phyloP scores from a whole-genome alignment of 2,797 vertebrate genomes.

The Psittacula derbiana region DNA sequence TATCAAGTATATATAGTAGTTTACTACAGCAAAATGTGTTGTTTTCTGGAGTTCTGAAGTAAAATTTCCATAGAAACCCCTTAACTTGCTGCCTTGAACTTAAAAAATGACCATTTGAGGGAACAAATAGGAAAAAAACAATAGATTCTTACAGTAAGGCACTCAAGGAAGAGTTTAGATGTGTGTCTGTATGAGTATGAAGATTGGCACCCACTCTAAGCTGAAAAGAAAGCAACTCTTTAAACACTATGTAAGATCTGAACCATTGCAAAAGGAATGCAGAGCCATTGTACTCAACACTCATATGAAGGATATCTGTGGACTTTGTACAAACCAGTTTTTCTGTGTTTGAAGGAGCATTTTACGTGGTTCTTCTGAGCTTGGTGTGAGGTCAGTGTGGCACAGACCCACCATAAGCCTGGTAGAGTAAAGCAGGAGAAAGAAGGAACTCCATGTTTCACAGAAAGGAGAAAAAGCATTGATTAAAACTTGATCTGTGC shows the following conservation, averaged over 20 bases:
- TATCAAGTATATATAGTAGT: neutral
- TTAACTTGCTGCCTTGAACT: neutral
- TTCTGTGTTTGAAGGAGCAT: neutral
- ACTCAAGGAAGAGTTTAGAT: conserved; percentile 45
- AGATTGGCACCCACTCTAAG: conserved; percentile 32
- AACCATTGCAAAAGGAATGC: neutral
- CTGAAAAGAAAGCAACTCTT: conserved; percentile 35
- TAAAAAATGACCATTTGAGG: conserved; percentile 25
- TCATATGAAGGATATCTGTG: neutral
- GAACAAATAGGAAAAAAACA: neutral
- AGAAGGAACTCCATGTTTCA: neutral
- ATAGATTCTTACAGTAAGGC: neutral
- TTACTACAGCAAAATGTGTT: neutral
- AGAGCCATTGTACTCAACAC: neutral
- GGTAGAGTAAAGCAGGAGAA: neutral
- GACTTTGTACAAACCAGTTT: neutral
- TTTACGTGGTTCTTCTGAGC: neutral
- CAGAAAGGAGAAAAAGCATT: neutral
- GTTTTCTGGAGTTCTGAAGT: conserved; percentile 12
- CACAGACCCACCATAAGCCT: neutral
- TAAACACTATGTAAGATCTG: neutral
- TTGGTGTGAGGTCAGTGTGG: neutral
- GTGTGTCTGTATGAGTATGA: neutral
- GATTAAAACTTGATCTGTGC: neutral
- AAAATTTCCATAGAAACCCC: conserved; percentile 35